phyloP scores from a whole-genome alignment of 2,888 invertebrate species.

The Thyatira batis region DNA sequence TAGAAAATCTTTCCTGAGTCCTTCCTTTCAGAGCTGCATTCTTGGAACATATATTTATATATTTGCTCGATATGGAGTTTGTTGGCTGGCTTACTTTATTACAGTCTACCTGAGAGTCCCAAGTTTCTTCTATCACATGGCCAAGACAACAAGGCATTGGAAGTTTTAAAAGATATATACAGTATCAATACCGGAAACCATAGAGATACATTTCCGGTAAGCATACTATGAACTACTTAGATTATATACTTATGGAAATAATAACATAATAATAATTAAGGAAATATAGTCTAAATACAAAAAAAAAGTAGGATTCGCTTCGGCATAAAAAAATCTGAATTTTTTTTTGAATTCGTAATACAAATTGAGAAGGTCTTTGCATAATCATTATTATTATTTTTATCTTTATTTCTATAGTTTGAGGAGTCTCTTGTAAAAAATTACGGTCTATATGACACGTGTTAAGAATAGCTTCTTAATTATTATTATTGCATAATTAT shows the following conservation, averaged over 20 bases:
- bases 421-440: no score
- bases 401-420: no score
- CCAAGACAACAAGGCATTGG: constrained; percentile 46
- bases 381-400: no score
- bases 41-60: constrained; percentile 60
- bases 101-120: constrained; percentile 56
- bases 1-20: background rate
- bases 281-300: no score
- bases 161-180: constrained; percentile 49
- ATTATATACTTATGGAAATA: background rate
- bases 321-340: no score
- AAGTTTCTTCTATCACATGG: constrained; percentile 54
- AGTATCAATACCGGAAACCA: constrained; percentile 46
- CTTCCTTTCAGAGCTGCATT: constrained; percentile 44
- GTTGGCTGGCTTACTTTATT: constrained; percentile 44
- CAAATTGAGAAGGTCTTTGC: no score
- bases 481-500: background rate
- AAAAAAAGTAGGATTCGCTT: no score
- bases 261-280: no score
- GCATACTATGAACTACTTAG: constrained; percentile 14
- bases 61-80: constrained; percentile 52
- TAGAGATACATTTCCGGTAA: constrained; percentile 50
- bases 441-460: no score
- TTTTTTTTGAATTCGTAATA: no score
- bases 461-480: no score